These are phyloP conservation scores for Lerema accius DNA, from an alignment of 1,140 invertebrate species.

Conservation along the genomic window DNA sequence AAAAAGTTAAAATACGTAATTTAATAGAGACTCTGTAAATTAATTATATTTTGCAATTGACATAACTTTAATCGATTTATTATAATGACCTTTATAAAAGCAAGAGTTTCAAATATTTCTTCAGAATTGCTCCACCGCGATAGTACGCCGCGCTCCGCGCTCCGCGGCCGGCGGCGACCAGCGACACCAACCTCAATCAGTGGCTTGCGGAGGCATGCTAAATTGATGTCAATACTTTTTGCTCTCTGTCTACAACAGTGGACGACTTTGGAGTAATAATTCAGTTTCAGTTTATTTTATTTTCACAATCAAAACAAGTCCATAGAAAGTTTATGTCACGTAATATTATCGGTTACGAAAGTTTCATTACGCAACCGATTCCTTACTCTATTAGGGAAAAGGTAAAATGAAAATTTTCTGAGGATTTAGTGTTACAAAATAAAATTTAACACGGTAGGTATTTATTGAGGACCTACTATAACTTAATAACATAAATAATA, in stretches of 20 bases:
- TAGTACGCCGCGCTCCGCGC: background rate
- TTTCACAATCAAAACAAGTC: slow-evolving; percentile 46
- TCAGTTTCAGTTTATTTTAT: slow-evolving; percentile 52
- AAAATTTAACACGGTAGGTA: slow-evolving; percentile 9
- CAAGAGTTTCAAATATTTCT: slow-evolving; percentile 40
- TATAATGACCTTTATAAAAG: slow-evolving; percentile 20
- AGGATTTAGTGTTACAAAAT: slow-evolving; percentile 1
- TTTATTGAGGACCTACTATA: slow-evolving; percentile 29
- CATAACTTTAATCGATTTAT: slow-evolving; percentile 20
- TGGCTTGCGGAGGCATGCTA: slow-evolving; percentile 40
- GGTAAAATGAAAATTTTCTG: slow-evolving; percentile 28
- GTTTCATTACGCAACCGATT: slow-evolving; percentile 57
- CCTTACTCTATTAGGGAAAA: slow-evolving; percentile 12
- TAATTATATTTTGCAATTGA: slow-evolving; percentile 4
- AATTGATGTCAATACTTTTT: slow-evolving; percentile 58
- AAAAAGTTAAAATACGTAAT: slow-evolving; percentile 1
- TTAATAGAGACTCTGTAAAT: background rate
- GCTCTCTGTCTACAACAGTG: slow-evolving; percentile 52
- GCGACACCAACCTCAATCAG: slow-evolving; percentile 1
- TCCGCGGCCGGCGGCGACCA: too few species aligned
- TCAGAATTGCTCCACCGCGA: slow-evolving; percentile 43
- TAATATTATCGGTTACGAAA: slow-evolving; percentile 72
- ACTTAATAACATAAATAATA: slow-evolving; percentile 26
- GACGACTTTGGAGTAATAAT: slow-evolving; percentile 51
- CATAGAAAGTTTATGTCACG: slow-evolving; percentile 62